Evolutionary conservation across 2,113 vertebrate genomes (phyloP).

Genomic region (Alces alces): DNA sequence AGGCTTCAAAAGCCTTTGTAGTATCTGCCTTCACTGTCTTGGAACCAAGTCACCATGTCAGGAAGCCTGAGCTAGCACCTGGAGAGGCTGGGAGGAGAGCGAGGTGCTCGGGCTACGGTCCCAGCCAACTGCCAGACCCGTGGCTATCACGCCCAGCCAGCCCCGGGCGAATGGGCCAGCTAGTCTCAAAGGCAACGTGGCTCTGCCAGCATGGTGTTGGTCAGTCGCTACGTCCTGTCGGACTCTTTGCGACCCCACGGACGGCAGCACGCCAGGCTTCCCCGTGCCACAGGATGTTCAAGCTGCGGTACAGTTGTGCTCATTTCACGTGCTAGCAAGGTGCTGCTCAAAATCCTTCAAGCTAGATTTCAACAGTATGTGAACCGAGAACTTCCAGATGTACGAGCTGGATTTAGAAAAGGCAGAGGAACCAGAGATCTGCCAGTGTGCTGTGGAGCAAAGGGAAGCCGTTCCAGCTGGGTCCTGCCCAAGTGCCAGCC

Average conservation of each 20-base stretch:
- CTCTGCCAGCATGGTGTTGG: fast-evolving
- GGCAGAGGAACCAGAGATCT: not conserved
- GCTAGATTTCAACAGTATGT: not conserved
- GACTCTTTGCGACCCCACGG: not conserved
- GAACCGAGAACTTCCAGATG: not conserved
- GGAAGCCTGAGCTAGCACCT: not conserved
- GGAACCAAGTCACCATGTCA: not conserved
- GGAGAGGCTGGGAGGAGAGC: not conserved
- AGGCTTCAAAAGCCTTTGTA: not conserved
- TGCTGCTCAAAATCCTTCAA: not conserved
- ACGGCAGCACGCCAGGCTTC: not conserved
- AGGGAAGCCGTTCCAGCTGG: fast-evolving
- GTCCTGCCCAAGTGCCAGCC: not conserved
- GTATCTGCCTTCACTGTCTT: not conserved
- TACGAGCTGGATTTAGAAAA: not conserved
- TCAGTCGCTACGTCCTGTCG: fast-evolving
- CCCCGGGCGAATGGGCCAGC: fast-evolving
- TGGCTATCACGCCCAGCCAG: not conserved
- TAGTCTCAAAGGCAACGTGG: fast-evolving
- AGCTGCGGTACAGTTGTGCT: not conserved
- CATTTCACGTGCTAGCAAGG: not conserved
- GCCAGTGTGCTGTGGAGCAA: not conserved
- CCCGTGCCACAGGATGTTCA: not conserved
- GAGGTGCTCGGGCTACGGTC: fast-evolving
- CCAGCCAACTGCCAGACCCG: fast-evolving